Evolutionary conservation across 2,797 vertebrate species (phyloP).

Genomic region (Cuculus canorus): DNA sequence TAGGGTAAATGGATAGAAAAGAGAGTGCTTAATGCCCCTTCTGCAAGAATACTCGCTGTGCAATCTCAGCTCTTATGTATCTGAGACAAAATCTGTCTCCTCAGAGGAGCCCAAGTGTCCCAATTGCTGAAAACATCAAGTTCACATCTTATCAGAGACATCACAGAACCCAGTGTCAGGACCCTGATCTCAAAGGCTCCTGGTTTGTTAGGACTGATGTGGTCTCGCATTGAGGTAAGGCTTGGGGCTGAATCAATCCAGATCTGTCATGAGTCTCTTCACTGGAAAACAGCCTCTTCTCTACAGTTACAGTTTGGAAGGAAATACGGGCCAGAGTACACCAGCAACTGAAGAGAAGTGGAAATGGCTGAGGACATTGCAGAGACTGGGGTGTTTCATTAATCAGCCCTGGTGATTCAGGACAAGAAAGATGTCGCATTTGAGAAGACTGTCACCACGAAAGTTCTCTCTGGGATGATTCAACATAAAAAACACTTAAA

Average conservation of each 20-base stretch:
- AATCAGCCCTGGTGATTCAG: neutral
- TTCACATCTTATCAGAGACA: neutral
- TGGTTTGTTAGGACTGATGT: neutral
- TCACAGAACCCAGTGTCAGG: neutral
- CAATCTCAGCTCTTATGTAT: neutral
- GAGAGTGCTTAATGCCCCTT: neutral
- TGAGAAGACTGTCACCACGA: neutral
- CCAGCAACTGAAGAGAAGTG: neutral
- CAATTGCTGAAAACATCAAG: fast-evolving
- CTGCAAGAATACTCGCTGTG: neutral
- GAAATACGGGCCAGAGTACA: neutral
- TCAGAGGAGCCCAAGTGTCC: neutral
- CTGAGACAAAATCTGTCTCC: neutral
- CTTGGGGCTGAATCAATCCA: neutral
- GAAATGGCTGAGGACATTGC: neutral
- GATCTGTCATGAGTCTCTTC: neutral
- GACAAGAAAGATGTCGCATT: neutral
- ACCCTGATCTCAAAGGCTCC: neutral
- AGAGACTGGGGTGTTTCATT: neutral
- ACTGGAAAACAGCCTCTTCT: neutral
- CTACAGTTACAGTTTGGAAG: neutral
- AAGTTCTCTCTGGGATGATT: neutral
- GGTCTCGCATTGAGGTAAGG: neutral
- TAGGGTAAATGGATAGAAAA: neutral
- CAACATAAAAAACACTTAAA: neutral